Percentiles rank a stretch among this genome's conserved stretches.
phyloP scores from a whole-genome alignment of 2,888 invertebrate genomes.

The Helleia helle region DNA sequence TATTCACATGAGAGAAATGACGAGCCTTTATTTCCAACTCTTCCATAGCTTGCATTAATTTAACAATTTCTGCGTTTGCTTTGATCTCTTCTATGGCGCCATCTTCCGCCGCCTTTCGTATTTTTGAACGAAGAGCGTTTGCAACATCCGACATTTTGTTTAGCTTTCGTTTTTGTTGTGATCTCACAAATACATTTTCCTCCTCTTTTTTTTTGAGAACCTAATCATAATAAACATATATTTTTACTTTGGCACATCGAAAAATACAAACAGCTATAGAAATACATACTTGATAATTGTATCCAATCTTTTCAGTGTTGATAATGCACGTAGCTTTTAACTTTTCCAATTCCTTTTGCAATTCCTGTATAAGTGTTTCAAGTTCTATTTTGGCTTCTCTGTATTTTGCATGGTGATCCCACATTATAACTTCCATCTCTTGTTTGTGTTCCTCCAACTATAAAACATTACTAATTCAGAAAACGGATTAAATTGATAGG shows the following conservation, averaged over 20 bases:
- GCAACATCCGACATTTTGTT: conserved; percentile 84
- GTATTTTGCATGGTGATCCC: conserved; percentile 81
- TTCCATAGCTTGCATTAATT: conserved; percentile 77
- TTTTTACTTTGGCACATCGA: too few species aligned
- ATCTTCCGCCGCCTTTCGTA: conserved; percentile 77
- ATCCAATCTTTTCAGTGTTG: conserved; percentile 92
- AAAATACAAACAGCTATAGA: too few species aligned
- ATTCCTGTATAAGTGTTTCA: conserved; percentile 80
- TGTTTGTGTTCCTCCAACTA: conserved; percentile 64
- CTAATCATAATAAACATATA: too few species aligned
- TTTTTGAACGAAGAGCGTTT: conserved; percentile 77
- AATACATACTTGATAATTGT: conserved; percentile 81
- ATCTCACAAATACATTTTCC: conserved; percentile 86
- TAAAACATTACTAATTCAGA: too few species aligned
- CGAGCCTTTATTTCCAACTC: conserved; percentile 81
- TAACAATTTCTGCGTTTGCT: conserved; percentile 79
- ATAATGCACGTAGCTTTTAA: conserved; percentile 86
- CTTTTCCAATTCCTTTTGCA: conserved; percentile 85
- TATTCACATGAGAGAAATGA: conserved; percentile 77
- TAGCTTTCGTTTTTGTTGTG: conserved; percentile 83
- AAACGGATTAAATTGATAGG: too few species aligned
- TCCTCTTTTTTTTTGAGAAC: conserved; percentile 90
- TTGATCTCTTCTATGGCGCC: conserved; percentile 78
- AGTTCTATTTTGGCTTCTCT: conserved; percentile 80
- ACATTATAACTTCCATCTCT: conserved; percentile 75